These are phyloP conservation scores for Rambutsinella grinnellia DNA, from an alignment of 2,888 invertebrate genomes.

Conservation along the genomic window DNA sequence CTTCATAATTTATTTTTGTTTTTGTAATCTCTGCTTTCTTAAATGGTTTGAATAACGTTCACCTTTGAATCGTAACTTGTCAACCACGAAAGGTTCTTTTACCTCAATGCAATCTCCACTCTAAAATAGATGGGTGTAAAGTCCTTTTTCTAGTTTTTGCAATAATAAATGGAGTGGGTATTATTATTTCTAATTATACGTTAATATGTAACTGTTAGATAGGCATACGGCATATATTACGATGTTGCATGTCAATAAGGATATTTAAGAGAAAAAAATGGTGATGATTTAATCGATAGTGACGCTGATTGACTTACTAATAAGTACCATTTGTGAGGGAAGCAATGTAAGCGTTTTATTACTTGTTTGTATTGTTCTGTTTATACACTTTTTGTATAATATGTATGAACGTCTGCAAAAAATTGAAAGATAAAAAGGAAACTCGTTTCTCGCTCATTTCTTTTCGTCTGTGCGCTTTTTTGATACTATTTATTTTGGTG, in stretches of 20 bases:
- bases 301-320: neutral
- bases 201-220: no score
- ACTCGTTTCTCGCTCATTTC: slow-evolving; percentile 18
- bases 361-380: slow-evolving; percentile 5
- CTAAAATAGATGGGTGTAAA: no score
- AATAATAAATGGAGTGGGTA: no score
- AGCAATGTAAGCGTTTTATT: slow-evolving; percentile 1
- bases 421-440: slow-evolving; percentile 19
- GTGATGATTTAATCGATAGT: slow-evolving; percentile 41
- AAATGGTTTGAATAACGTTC: no score
- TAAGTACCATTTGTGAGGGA: slow-evolving; percentile 25
- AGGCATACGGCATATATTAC: slow-evolving; percentile 1
- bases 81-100: no score
- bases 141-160: no score
- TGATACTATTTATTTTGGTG: neutral
- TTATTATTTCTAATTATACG: no score
- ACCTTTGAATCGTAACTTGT: no score
- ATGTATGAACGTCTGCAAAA: slow-evolving; percentile 8
- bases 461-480: neutral
- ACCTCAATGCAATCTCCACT: no score
- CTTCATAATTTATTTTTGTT: no score
- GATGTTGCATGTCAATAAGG: neutral
- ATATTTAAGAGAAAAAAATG: slow-evolving; percentile 26
- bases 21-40: no score
- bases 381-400: neutral